Evolutionary conservation across 2,113 vertebrate species (phyloP).

Genomic region (Seriola rivoliana): DNA sequence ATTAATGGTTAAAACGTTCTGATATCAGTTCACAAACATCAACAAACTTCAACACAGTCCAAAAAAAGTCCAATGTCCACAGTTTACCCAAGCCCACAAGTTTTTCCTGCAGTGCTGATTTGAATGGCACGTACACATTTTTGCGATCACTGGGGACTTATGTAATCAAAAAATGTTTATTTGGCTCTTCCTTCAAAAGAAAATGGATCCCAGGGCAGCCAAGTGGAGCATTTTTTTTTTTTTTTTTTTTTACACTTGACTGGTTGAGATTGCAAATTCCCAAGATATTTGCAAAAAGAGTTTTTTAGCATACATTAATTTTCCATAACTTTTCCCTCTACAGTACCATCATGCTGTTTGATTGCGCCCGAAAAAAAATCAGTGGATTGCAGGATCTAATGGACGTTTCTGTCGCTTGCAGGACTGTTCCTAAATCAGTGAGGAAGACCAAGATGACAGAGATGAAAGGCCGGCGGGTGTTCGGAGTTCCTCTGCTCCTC

Average conservation of each 20-base stretch:
- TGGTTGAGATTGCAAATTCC: conserved; percentile 26
- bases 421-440: conserved; percentile 88
- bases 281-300: conserved; percentile 16
- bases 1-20: conserved; percentile 1
- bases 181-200: conserved; percentile 63
- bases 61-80: background rate
- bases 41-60: background rate
- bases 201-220: conserved; percentile 22
- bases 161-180: conserved; percentile 56
- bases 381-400: background rate
- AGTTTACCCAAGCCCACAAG: background rate
- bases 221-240: conserved; percentile 14
- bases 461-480: conserved; percentile 87
- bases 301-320: conserved; percentile 14
- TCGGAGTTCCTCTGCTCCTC: conserved; percentile 88
- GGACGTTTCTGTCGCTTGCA: conserved; percentile 42
- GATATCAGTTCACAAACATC: conserved; percentile 5
- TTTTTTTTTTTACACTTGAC: conserved; percentile 9
- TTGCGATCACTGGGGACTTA: conserved; percentile 37
- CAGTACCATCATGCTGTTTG: background rate
- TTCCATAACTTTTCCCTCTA: conserved; percentile 9
- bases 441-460: conserved; percentile 85
- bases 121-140: conserved; percentile 24
- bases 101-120: conserved; percentile 31
- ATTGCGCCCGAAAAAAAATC: background rate